A percentile compares a stretch with the other conserved stretches of the same genome.
phyloP scores from a whole-genome alignment of 2,797 vertebrate species.

The Rhinoraja longicauda region DNA sequence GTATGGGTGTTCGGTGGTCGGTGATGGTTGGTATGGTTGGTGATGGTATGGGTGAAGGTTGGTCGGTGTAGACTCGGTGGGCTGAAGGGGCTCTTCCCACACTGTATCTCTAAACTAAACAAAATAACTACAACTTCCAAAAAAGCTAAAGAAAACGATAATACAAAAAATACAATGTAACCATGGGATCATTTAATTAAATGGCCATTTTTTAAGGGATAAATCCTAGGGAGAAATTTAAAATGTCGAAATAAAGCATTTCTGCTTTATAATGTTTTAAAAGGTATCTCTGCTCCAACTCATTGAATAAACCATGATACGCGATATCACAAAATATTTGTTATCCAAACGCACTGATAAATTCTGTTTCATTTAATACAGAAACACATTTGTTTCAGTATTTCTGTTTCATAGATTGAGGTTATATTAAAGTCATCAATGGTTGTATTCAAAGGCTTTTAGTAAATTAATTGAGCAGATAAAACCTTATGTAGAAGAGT shows the following conservation, averaged over 20 bases:
- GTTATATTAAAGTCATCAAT: not conserved
- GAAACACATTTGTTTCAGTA: not conserved
- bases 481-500: not conserved
- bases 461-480: not conserved
- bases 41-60: no score
- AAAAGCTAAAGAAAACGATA: not conserved
- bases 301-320: not conserved
- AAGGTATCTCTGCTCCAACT: not conserved
- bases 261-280: not conserved
- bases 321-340: not conserved
- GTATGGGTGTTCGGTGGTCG: no score
- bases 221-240: not conserved
- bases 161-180: not conserved
- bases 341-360: not conserved
- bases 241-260: not conserved
- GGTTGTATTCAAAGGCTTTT: conserved; percentile 3
- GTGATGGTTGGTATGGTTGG: no score
- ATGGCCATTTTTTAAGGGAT: not conserved
- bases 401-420: not conserved
- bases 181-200: not conserved
- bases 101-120: no score
- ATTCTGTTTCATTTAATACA: not conserved
- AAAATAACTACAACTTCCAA: not conserved
- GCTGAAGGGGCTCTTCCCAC: no score
- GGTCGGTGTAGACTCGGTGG: no score